Percentiles rank a stretch among this genome's conserved stretches.
Conservation (phyloP, 2,888 invertebrate species). For the Erebia aethiops region DNA sequence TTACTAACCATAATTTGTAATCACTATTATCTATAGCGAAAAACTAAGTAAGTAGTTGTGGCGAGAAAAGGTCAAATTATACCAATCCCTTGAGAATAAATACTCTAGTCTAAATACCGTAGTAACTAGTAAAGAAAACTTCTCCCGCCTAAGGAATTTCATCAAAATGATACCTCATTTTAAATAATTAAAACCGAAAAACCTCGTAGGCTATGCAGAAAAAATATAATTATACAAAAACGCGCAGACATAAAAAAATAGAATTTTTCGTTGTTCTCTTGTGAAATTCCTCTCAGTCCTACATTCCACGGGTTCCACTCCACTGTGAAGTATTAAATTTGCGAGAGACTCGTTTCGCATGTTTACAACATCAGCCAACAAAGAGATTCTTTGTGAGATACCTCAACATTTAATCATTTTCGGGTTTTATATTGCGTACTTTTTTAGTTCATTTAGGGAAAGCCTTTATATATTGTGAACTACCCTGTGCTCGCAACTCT, state of each 20-base stretch:
- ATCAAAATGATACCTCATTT: neutral
- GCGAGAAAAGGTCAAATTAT: too few relatives aligned
- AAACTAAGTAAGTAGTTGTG: too few relatives aligned
- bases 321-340: conserved; percentile 18
- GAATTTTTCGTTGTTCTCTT: conserved; percentile 11
- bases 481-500: neutral
- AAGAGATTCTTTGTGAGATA: conserved; percentile 22
- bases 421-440: neutral
- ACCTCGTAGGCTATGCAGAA: neutral
- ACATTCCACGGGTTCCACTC: conserved; percentile 21
- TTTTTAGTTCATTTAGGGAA: neutral
- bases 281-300: conserved; percentile 11
- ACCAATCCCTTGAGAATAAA: too few relatives aligned
- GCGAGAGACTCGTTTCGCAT: conserved; percentile 19
- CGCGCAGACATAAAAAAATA: conserved; percentile 12
- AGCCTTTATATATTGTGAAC: neutral
- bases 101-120: too few relatives aligned
- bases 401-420: conserved; percentile 8
- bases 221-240: conserved; percentile 7
- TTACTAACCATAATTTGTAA: too few relatives aligned
- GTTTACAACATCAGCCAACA: conserved; percentile 20
- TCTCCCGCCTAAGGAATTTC: neutral
- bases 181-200: neutral
- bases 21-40: too few relatives aligned
- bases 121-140: neutral